Conservation (phyloP, 2,797 vertebrate species). For the Sylvia borin region DNA sequence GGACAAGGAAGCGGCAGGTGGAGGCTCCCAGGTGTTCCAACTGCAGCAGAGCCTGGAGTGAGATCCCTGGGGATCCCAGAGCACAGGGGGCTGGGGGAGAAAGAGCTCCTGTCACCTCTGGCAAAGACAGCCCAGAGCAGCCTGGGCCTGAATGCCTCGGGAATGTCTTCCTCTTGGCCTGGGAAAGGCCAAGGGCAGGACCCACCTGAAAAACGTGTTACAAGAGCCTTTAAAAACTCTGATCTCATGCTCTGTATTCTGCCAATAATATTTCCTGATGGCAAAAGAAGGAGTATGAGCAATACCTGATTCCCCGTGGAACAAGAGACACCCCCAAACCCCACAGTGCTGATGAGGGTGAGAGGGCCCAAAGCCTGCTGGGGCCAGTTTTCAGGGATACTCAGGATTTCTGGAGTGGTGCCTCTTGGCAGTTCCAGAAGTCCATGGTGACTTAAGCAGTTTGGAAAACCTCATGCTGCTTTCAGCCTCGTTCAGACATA, state of each 20-base stretch:
- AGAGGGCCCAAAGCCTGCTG: neutral
- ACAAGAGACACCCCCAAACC: neutral
- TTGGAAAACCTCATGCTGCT: neutral
- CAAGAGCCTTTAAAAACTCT: neutral
- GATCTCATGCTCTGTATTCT: accelerated
- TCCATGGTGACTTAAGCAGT: neutral
- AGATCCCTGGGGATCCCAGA: neutral
- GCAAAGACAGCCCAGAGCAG: neutral
- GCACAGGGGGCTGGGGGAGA: accelerated
- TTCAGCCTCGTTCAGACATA: neutral
- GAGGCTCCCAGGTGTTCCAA: neutral
- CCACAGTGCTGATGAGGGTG: neutral
- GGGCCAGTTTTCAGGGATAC: neutral
- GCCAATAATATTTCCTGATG: accelerated
- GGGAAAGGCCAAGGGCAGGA: neutral
- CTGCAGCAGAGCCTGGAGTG: neutral
- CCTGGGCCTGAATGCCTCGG: neutral
- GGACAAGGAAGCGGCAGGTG: neutral
- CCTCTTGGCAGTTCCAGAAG: neutral
- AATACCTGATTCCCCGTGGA: neutral
- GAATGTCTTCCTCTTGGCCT: neutral
- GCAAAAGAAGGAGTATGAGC: neutral
- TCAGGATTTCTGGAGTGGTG: neutral
- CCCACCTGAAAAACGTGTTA: accelerated
- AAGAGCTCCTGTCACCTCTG: accelerated